phyloP scores from a whole-genome alignment of 2,888 invertebrate species.

The Parascotia fuliginaria region DNA sequence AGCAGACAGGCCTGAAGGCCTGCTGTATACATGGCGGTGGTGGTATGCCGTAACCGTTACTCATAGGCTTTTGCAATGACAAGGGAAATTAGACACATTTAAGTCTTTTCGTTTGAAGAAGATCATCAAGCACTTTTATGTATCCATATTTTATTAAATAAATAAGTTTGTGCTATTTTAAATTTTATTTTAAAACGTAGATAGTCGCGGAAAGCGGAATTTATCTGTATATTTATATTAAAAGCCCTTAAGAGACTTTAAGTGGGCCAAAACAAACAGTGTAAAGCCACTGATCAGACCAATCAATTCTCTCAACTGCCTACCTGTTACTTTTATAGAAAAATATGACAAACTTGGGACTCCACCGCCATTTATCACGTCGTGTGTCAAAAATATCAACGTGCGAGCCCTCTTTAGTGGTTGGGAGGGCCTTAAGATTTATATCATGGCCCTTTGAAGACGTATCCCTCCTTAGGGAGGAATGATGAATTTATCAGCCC shows the following conservation, averaged over 20 bases:
- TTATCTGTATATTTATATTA: too few relatives aligned
- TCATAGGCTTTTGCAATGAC: too few relatives aligned
- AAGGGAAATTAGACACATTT: too few relatives aligned
- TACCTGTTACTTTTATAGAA: constrained; percentile 48
- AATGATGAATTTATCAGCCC: constrained; percentile 44
- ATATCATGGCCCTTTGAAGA: constrained; percentile 34
- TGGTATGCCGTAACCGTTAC: too few relatives aligned
- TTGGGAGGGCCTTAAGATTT: constrained; percentile 44
- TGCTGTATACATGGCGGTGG: too few relatives aligned
- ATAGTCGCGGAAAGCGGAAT: too few relatives aligned
- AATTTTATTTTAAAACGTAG: too few relatives aligned
- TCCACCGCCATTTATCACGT: constrained; percentile 41
- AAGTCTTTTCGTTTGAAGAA: too few relatives aligned
- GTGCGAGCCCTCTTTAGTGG: constrained; percentile 44
- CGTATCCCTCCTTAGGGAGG: constrained; percentile 38
- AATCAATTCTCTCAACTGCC: constrained; percentile 24
- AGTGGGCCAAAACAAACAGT: constrained; percentile 4
- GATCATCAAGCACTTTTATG: too few relatives aligned
- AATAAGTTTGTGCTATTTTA: too few relatives aligned
- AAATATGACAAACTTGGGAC: constrained; percentile 42
- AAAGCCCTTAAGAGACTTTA: neutral
- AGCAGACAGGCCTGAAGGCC: too few relatives aligned
- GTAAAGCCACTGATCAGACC: constrained; percentile 18
- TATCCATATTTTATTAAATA: too few relatives aligned
- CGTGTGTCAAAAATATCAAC: constrained; percentile 52